These are phyloP conservation scores for Holocentrus rufus DNA, from an alignment of 2,797 vertebrate species.

Conservation along the genomic window DNA sequence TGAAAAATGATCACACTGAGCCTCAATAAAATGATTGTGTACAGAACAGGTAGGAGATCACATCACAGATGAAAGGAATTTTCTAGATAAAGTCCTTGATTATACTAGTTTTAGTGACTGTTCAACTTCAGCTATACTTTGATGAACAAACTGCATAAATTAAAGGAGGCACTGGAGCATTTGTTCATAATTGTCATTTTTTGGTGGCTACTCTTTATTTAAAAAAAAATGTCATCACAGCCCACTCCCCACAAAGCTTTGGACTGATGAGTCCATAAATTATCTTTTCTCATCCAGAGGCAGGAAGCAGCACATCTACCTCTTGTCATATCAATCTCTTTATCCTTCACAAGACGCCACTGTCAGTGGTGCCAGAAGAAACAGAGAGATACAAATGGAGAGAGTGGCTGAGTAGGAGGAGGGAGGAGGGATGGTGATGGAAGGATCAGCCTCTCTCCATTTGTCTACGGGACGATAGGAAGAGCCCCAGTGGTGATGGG, in stretches of 20 bases:
- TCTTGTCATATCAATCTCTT: conserved; percentile 77
- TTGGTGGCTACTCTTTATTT: conserved; percentile 64
- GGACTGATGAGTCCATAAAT: conserved; percentile 73
- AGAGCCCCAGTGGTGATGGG: conserved; percentile 72
- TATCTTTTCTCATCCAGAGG: conserved; percentile 55
- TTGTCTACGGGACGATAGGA: conserved; percentile 67
- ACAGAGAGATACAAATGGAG: conserved; percentile 62
- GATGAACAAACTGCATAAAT: background rate
- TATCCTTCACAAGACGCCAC: conserved; percentile 70
- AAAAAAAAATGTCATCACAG: conserved; percentile 48
- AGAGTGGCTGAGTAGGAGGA: conserved; percentile 75
- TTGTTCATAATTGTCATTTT: conserved; percentile 68
- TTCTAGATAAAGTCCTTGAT: conserved; percentile 69
- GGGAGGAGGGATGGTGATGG: conserved; percentile 71
- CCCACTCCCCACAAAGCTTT: conserved; percentile 34
- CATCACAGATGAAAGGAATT: conserved; percentile 57
- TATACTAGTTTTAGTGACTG: conserved; percentile 69
- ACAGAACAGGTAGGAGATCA: conserved; percentile 42
- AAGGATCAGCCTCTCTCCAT: conserved; percentile 72
- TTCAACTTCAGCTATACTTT: conserved; percentile 70
- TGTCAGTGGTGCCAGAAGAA: conserved; percentile 72
- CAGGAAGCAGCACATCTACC: conserved; percentile 74
- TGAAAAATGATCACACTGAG: conserved; percentile 25
- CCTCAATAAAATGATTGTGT: conserved; percentile 27
- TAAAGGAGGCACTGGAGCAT: conserved; percentile 10